phyloP scores from a whole-genome alignment of 2,113 vertebrate genomes.

The Macroglossus sobrinus region DNA sequence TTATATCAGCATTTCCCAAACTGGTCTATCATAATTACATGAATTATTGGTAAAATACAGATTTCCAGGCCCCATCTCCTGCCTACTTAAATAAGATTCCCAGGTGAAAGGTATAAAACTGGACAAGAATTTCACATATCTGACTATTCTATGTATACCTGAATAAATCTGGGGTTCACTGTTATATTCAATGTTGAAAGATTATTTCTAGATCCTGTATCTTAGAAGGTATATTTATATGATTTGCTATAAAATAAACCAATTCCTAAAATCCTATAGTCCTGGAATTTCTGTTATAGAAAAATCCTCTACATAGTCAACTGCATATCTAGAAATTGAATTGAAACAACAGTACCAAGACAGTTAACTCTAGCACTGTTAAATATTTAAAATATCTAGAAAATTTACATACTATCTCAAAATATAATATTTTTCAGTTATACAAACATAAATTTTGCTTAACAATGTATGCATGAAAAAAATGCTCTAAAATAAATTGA shows the following conservation, averaged over 20 bases:
- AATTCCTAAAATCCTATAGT: not conserved
- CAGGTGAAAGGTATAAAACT: not conserved
- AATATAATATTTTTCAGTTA: not conserved
- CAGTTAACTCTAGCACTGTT: not conserved
- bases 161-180: not conserved
- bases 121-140: not conserved
- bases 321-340: not conserved
- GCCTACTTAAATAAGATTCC: not conserved
- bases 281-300: not conserved
- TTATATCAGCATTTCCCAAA: not conserved
- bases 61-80: not conserved
- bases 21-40: not conserved
- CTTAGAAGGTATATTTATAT: constrained; percentile 2
- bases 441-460: constrained; percentile 28
- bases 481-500: not conserved
- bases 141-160: not conserved
- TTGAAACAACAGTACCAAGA: not conserved
- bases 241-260: not conserved
- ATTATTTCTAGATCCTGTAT: not conserved
- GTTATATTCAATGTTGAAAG: not conserved
- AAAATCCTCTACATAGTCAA: not conserved
- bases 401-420: not conserved
- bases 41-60: not conserved
- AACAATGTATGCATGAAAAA: not conserved
- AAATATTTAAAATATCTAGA: not conserved